Evolutionary conservation across 1,140 invertebrate genomes (phyloP).

Genomic region (Ruditapes philippinarum): DNA sequence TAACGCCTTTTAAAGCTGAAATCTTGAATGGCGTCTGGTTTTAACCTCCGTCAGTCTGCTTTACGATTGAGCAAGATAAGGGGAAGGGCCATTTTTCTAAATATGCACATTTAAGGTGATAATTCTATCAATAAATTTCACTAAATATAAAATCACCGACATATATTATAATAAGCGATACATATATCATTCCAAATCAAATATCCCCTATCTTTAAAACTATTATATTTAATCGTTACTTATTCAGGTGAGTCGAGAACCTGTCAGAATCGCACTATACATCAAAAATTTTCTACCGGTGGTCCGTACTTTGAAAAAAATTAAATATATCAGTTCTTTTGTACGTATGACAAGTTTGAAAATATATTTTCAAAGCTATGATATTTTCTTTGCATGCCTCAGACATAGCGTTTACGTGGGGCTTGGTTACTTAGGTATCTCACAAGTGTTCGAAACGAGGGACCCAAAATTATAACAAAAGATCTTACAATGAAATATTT

Average conservation of each 20-base stretch:
- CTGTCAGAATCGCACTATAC: slow-evolving; percentile 53
- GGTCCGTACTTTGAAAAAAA: slow-evolving; percentile 51
- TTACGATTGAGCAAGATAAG: slow-evolving; percentile 58
- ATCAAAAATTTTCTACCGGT: slow-evolving; percentile 63
- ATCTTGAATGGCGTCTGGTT: slow-evolving; percentile 28
- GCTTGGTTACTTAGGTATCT: slow-evolving; percentile 64
- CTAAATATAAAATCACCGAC: slow-evolving; percentile 57
- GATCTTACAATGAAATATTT: slow-evolving; percentile 56
- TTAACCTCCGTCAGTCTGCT: slow-evolving; percentile 29
- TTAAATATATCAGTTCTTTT: slow-evolving; percentile 67
- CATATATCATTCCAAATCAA: slow-evolving; percentile 62
- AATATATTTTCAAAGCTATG: slow-evolving; percentile 66
- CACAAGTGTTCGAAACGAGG: slow-evolving; percentile 13
- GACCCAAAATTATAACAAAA: slow-evolving; percentile 34
- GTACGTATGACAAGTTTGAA: slow-evolving; percentile 61
- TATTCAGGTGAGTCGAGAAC: slow-evolving; percentile 38
- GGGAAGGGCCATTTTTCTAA: slow-evolving; percentile 42
- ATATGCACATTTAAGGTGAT: slow-evolving; percentile 50
- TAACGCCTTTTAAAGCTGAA: slow-evolving; percentile 24
- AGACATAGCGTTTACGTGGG: slow-evolving; percentile 10
- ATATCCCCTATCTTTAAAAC: slow-evolving; percentile 56
- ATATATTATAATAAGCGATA: slow-evolving; percentile 58
- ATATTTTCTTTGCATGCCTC: slow-evolving; percentile 63
- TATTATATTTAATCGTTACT: slow-evolving; percentile 65
- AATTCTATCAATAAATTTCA: slow-evolving; percentile 67